phyloP scores from a whole-genome alignment of 2,888 invertebrate species.

The Saturnia japonica region DNA sequence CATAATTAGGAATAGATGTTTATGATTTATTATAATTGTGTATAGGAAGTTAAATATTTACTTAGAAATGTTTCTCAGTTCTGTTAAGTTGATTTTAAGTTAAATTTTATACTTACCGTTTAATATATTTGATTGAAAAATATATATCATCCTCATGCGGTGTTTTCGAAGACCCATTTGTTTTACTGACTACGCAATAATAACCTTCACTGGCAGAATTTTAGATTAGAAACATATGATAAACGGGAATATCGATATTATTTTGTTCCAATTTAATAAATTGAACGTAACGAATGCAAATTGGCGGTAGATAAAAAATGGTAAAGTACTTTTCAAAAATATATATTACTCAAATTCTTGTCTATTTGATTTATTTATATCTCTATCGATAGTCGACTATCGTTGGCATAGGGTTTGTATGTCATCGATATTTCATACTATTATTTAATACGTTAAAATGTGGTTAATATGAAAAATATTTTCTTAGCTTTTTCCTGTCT shows the following conservation, averaged over 20 bases:
- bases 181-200: not conserved
- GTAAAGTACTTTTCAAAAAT: not conserved
- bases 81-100: not conserved
- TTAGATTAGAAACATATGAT: not conserved
- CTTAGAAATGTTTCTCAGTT: not conserved
- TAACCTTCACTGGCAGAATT: not conserved
- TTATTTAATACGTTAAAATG: not conserved
- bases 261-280: not conserved
- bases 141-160: not conserved
- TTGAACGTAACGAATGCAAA: not conserved
- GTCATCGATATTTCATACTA: not conserved
- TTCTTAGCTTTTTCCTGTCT: constrained; percentile 21
- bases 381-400: not conserved
- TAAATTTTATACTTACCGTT: constrained; percentile 1
- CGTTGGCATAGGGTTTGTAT: not conserved
- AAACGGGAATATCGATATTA: not conserved
- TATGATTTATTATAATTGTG: not conserved
- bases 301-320: not conserved
- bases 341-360: too few relatives aligned
- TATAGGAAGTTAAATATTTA: not conserved
- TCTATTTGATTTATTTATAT: too few relatives aligned
- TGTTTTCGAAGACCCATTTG: not conserved
- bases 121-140: not conserved
- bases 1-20: not conserved
- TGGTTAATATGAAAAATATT: not conserved